phyloP scores from a whole-genome alignment of 2,888 invertebrate genomes.

The Sthenelais limicola region DNA sequence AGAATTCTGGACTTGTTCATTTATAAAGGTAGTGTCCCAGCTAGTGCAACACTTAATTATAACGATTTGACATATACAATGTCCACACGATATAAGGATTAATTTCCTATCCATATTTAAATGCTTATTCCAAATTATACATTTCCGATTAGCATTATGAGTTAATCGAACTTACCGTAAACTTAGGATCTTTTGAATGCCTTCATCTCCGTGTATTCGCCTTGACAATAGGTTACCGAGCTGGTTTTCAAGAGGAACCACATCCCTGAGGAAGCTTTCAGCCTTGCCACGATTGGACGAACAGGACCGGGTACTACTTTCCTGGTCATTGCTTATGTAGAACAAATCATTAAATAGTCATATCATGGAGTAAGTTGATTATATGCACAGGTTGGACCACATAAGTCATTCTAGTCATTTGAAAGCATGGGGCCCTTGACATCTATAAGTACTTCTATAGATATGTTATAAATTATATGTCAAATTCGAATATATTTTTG shows the following conservation, averaged over 20 bases:
- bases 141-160: too few relatives aligned
- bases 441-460: background rate
- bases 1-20: too few relatives aligned
- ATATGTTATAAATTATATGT: background rate
- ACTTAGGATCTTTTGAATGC: conserved; percentile 47
- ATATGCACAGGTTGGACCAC: background rate
- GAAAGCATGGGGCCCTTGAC: background rate
- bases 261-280: conserved; percentile 62
- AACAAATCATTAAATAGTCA: too few relatives aligned
- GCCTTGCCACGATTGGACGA: conserved; percentile 61
- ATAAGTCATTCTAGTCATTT: background rate
- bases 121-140: too few relatives aligned
- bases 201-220: conserved; percentile 61
- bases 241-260: conserved; percentile 62
- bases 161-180: conserved; percentile 33
- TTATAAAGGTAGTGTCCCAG: too few relatives aligned
- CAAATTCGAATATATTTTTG: background rate
- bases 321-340: conserved; percentile 52
- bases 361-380: too few relatives aligned
- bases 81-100: too few relatives aligned
- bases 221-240: conserved; percentile 61
- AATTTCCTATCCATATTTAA: too few relatives aligned
- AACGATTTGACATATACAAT: too few relatives aligned
- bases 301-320: conserved; percentile 56
- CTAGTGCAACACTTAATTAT: too few relatives aligned